Conservation (phyloP, 1,140 invertebrate species). For the Pararge aegeria region DNA sequence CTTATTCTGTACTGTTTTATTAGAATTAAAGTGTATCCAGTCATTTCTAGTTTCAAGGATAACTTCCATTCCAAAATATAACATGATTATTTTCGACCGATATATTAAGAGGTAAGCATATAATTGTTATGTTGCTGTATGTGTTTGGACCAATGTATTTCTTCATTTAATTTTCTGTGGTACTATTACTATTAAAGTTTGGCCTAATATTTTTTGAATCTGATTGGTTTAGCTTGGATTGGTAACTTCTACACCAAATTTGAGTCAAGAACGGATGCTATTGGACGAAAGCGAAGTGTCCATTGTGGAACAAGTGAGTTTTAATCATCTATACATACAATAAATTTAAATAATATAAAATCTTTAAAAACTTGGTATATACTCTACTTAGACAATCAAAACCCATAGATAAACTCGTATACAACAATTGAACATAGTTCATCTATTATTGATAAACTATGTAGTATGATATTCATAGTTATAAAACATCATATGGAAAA, state of each 20-base stretch:
- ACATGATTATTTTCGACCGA: neutral
- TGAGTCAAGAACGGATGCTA: slow-evolving; percentile 13
- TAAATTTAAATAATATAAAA: too few relatives aligned
- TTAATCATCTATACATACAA: neutral
- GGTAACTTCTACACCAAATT: slow-evolving; percentile 36
- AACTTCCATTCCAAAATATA: too few relatives aligned
- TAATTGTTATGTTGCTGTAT: slow-evolving; percentile 8
- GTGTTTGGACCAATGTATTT: slow-evolving; percentile 46
- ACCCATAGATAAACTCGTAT: too few relatives aligned
- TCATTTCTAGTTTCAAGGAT: neutral
- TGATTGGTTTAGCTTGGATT: slow-evolving; percentile 7
- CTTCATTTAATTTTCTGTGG: neutral
- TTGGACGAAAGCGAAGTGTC: slow-evolving; percentile 27
- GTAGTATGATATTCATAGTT: too few relatives aligned
- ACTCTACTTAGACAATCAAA: too few relatives aligned
- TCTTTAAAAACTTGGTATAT: too few relatives aligned
- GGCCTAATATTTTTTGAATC: too few relatives aligned
- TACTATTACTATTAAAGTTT: slow-evolving; percentile 1
- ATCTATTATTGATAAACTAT: too few relatives aligned
- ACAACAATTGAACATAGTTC: too few relatives aligned
- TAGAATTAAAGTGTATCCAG: neutral
- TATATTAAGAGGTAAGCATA: slow-evolving; percentile 9
- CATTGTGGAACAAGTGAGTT: slow-evolving; percentile 41
- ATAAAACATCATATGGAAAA: too few relatives aligned
- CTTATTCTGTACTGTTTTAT: neutral